Evolutionary conservation across 92 coral and sea anemone species (phyloP), one percentile per base, ranked within the genome.

Genomic region (Scolanthus callimorphus): DNA sequence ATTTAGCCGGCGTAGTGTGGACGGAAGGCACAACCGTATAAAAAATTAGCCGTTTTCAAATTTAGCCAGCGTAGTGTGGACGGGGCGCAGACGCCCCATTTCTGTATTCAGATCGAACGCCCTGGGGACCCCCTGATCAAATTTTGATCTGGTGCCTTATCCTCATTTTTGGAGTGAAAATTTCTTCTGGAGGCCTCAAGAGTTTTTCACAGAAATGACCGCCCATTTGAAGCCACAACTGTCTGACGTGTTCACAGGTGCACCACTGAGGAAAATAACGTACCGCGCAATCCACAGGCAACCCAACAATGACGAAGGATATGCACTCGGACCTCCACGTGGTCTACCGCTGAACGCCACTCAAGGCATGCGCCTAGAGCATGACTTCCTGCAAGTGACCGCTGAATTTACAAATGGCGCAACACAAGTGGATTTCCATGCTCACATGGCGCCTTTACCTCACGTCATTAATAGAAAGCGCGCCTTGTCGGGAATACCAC

Each of bases 381-480:
- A 80, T 31, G 86, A 80, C 61, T 74, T 80, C 57, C 19, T 73
- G 21, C 60, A 48, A 26, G 81, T 80, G 20, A 59, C 66, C 73
- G 76, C 72, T 25, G 46, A 69, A 23, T 57, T 44, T 8, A 29
- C 70, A 20, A 50, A 62, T 55, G 77, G 71, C 1, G 39, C 26
- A 34, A 34, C 11, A 4, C 86, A 80, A 49, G 67, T 49, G 13
- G 81, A 73, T 20, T 80, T 43, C 45, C 86, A 80, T 46, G 81
- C 81, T 3, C 70, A 80, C 23, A 81, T 73, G 53, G 71, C 22
- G 11, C 61, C 86, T 3, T 73, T 64, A 57, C 55, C 57, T 13
- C 65, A 57, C 13, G 86, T 73, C 27, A 43, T 73, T 27, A 39
- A 69, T 41, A 80, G 81, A 25, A 34, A 62, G 45, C 67, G 60